Evolutionary conservation across 2,797 vertebrate genomes (phyloP).

Genomic region (Sarcophilus harrisii): DNA sequence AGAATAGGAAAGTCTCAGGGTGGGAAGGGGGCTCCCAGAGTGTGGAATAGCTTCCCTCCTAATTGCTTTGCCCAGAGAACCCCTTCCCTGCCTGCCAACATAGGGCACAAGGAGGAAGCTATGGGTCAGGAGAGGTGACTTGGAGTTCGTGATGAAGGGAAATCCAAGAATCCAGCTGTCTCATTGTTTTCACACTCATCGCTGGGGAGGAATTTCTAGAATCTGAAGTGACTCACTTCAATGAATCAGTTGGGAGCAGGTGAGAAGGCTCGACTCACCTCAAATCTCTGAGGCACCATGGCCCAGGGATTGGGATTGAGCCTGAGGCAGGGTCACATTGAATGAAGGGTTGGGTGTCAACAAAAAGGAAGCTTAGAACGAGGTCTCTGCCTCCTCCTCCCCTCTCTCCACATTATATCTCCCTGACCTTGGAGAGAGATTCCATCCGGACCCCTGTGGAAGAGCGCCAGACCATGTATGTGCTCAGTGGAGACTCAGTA

Average conservation of each 20-base stretch:
- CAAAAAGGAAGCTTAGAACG: background rate
- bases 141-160: background rate
- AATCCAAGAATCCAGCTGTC: background rate
- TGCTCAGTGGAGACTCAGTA: background rate
- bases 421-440: background rate
- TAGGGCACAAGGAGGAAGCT: background rate
- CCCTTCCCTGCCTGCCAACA: background rate
- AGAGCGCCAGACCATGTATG: background rate
- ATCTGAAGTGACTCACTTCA: background rate
- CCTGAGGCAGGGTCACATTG: background rate
- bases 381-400: background rate
- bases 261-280: slow-evolving; percentile 12
- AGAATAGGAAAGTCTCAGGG: background rate
- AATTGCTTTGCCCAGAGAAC: background rate
- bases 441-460: background rate
- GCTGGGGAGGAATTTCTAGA: background rate
- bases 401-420: background rate
- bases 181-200: slow-evolving; percentile 21
- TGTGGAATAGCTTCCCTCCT: background rate
- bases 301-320: background rate
- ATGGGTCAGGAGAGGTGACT: slow-evolving; percentile 6
- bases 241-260: slow-evolving; percentile 8
- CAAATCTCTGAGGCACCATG: background rate
- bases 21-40: background rate
- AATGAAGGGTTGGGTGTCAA: background rate